A percentile compares a stretch with the other conserved stretches of the same genome.
phyloP scores from a whole-genome alignment of 2,797 vertebrate genomes.

The Tokudaia tokunoshimensis region DNA sequence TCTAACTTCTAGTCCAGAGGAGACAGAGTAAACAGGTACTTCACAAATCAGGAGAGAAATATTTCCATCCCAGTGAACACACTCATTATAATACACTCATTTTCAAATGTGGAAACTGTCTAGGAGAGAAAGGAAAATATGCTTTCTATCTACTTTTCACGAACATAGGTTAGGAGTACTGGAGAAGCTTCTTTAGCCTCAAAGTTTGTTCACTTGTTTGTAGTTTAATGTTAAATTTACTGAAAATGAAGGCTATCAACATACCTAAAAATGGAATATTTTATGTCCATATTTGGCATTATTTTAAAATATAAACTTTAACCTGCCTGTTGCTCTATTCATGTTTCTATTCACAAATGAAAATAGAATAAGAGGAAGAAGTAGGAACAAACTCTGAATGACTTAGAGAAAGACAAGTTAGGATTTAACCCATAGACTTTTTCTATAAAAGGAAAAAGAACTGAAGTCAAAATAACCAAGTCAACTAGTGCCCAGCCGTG shows the following conservation, averaged over 20 bases:
- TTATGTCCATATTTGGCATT: not conserved
- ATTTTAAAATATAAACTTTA: not conserved
- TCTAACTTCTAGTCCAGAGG: not conserved
- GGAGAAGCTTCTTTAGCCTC: not conserved
- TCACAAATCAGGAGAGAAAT: not conserved
- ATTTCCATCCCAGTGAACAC: not conserved
- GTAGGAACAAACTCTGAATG: not conserved
- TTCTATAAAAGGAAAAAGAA: not conserved
- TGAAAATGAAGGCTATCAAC: not conserved
- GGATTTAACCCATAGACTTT: not conserved
- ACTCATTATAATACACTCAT: not conserved
- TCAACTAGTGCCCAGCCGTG: not conserved
- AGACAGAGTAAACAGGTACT: not conserved
- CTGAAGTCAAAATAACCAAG: not conserved
- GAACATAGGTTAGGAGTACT: not conserved
- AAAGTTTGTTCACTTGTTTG: not conserved
- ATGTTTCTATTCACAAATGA: not conserved
- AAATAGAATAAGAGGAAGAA: not conserved
- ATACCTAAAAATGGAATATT: not conserved
- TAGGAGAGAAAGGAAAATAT: too few relatives aligned
- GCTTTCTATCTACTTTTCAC: not conserved
- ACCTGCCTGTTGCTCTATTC: not conserved
- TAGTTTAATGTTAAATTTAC: not conserved
- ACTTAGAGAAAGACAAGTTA: not conserved
- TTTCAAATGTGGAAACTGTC: slow-evolving; percentile 17